Base-by-base conservation (phyloP, 2,113 vertebrate genomes). In the Rhizomys pruinosus region DNA sequence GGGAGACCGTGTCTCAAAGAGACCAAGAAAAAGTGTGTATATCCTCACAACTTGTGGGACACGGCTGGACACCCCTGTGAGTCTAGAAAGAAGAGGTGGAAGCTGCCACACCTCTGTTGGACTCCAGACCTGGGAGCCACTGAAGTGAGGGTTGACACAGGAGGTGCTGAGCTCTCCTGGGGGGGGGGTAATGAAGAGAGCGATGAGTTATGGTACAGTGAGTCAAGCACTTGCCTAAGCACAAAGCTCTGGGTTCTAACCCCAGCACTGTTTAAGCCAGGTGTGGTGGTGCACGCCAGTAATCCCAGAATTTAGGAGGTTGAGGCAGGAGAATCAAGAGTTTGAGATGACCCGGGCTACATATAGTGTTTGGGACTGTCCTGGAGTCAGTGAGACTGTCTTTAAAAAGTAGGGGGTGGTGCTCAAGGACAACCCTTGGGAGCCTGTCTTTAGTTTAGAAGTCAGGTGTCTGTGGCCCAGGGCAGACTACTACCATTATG, bases 141-240 rank as follows among this genome's bases (percentile, higher is more conserved):
- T 7, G 0, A 17, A 1, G 5, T 1, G 42, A 59, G n/a, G 0
- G 1, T 17, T 2, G 0, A 39, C 44, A 10, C 25, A 37, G 2
- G 44, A 20, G 19, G 34, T 55, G 27, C 12, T 5, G 64, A n/a
- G n/a, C 19, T 22, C 42, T 20, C n/a, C 2, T 0, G 27, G 37
- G 37, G 5, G 27, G 13, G 17, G 5, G 7, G 32, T 29, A 3
- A 34, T 10, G 15, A 87, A 78, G 69, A 84, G 34, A 82, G 80
- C 19, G 61, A 39, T 64, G 9, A 39, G 59, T 32, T 3, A 12
- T 19, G 71, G 42, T 22, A 25, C 23, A 0, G 19, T n/a, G 4
- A 11, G 27, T 27, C 23, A 10, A 47, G 32, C 23, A 39, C 17
- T 68, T 32, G 20, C 29, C 63, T 8, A 52, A 0, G 11, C 39